These are phyloP conservation scores for Tinamus guttatus DNA, from an alignment of 2,113 vertebrate genomes.

Conservation along the genomic window DNA sequence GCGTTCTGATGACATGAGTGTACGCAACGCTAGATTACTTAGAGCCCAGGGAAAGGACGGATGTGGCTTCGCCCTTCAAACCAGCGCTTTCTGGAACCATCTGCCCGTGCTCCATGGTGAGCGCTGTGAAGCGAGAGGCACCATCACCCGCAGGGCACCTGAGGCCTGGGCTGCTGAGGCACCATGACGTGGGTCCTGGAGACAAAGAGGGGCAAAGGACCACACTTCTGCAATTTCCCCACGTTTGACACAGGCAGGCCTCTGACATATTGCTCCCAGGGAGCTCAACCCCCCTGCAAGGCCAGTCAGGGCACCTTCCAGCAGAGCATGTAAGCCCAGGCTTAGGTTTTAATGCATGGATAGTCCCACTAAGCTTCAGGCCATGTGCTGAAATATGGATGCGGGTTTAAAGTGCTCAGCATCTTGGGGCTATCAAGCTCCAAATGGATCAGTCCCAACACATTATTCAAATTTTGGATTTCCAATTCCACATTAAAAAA, in stretches of 20 bases:
- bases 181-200: not conserved
- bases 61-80: not conserved
- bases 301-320: not conserved
- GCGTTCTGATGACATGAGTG: rapidly evolving
- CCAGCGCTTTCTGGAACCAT: not conserved
- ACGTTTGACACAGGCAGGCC: not conserved
- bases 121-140: not conserved
- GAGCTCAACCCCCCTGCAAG: not conserved
- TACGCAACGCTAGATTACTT: not conserved
- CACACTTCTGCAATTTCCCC: not conserved
- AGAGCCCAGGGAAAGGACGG: not conserved
- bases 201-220: not conserved
- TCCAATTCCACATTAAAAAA: not conserved
- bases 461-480: not conserved
- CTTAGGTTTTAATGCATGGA: slow-evolving; percentile 24
- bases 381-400: slow-evolving; percentile 9
- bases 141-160: not conserved
- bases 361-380: not conserved
- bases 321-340: not conserved
- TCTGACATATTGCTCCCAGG: not conserved
- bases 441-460: slow-evolving; percentile 6
- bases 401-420: not conserved
- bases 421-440: not conserved
- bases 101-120: not conserved
- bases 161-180: not conserved